Conservation (phyloP, 1,140 invertebrate species). For the Drosophila fuyamai region DNA sequence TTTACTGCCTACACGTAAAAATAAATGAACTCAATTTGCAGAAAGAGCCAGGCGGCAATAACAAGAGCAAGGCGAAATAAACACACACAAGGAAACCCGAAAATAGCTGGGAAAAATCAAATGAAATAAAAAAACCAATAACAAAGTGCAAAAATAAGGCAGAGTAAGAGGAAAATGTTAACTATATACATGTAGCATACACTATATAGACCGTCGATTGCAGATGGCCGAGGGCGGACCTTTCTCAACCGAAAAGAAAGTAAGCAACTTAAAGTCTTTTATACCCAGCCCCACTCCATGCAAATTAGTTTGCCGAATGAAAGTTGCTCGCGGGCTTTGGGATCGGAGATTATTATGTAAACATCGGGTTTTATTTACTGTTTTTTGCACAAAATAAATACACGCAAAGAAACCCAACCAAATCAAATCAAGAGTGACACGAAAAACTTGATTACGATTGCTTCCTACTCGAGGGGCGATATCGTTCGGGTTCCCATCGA, state of each 20-base stretch:
- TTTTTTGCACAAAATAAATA: constrained; percentile 3
- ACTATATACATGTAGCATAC: background rate
- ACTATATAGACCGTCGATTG: background rate
- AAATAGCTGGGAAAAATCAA: constrained; percentile 22
- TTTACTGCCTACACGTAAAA: constrained; percentile 59
- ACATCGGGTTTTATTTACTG: constrained; percentile 33
- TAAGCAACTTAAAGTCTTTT: constrained; percentile 41
- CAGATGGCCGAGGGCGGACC: constrained; percentile 47
- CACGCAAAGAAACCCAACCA: background rate
- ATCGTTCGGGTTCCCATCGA: constrained; percentile 4
- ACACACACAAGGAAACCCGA: constrained; percentile 22
- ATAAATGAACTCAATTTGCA: constrained; percentile 72
- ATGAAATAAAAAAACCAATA: constrained; percentile 16
- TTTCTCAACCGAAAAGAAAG: constrained; percentile 77
- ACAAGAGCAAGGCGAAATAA: constrained; percentile 54
- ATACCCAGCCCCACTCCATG: constrained; percentile 16
- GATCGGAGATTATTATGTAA: constrained; percentile 55
- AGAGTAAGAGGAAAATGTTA: constrained; percentile 34
- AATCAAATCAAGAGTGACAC: constrained; percentile 13
- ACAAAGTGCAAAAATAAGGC: background rate
- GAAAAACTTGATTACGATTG: constrained; percentile 26
- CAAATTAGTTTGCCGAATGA: constrained; percentile 49
- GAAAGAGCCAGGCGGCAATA: constrained; percentile 31
- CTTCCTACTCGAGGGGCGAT: constrained; percentile 15
- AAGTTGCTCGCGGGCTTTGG: constrained; percentile 35